Evolutionary conservation across 1,140 invertebrate species (phyloP).

Genomic region (Stratiolaelaps scimitus): DNA sequence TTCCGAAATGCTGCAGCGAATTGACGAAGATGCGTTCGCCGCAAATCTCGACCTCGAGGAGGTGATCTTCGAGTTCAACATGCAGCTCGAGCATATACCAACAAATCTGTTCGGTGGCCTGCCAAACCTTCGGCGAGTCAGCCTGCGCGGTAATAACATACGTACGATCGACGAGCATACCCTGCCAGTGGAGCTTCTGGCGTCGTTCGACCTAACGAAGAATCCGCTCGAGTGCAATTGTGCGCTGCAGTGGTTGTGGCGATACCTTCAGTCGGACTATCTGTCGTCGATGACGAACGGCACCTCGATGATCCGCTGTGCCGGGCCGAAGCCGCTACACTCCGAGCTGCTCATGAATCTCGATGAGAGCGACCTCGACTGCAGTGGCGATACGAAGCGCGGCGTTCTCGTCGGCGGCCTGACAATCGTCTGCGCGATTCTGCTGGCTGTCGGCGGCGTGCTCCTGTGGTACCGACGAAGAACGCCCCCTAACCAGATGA

Average conservation of each 20-base stretch:
- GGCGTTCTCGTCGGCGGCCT: conserved; percentile 2
- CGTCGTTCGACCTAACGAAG: conserved; percentile 49
- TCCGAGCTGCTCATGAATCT: conserved; percentile 14
- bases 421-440: not conserved
- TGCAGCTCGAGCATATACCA: conserved; percentile 42
- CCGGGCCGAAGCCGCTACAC: conserved; percentile 5
- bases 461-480: conserved; percentile 5
- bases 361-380: conserved; percentile 15
- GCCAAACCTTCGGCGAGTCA: conserved; percentile 54
- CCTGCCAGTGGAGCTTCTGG: conserved; percentile 34
- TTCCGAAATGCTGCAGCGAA: conserved; percentile 37
- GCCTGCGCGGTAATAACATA: conserved; percentile 35
- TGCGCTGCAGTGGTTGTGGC: conserved; percentile 69
- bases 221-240: conserved; percentile 77
- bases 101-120: conserved; percentile 58
- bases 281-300: not conserved
- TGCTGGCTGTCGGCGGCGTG: not conserved
- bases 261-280: conserved; percentile 41
- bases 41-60: conserved; percentile 50
- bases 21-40: conserved; percentile 40
- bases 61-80: conserved; percentile 48
- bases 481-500: not conserved
- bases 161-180: conserved; percentile 29
- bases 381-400: conserved; percentile 6
- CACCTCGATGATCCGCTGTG: conserved; percentile 19